These are phyloP conservation scores for Noctua fimbriata DNA, from an alignment of 2,888 invertebrate genomes.

Conservation along the genomic window DNA sequence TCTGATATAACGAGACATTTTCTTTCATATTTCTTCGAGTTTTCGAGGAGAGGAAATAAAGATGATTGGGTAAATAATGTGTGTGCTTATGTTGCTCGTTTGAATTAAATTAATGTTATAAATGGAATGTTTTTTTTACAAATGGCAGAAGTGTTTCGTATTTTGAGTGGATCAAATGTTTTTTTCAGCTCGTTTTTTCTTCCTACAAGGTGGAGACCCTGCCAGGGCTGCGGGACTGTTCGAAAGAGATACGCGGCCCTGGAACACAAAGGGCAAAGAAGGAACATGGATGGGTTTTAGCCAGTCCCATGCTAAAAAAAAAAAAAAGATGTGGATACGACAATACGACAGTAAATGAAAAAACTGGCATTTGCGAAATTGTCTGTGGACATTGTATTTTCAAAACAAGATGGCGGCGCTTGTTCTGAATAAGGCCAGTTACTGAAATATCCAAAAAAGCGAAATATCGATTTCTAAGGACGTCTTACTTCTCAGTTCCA, in stretches of 20 bases:
- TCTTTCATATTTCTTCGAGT: constrained; percentile 34
- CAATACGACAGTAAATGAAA: too few species aligned
- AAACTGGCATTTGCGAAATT: too few species aligned
- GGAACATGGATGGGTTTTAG: too few species aligned
- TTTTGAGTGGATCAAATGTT: not conserved
- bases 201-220: not conserved
- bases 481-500: not conserved
- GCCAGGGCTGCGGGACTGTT: too few species aligned
- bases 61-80: constrained; percentile 41
- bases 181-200: not conserved
- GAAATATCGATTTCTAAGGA: not conserved
- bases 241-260: too few species aligned
- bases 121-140: not conserved
- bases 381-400: not conserved
- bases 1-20: constrained; percentile 25
- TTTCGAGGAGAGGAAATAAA: constrained; percentile 30
- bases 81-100: constrained; percentile 4
- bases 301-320: too few species aligned
- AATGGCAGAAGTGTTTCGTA: not conserved
- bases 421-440: not conserved
- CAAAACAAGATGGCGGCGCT: not conserved
- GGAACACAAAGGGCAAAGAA: too few species aligned
- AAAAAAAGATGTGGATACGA: too few species aligned
- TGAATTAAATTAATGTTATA: constrained; percentile 7
- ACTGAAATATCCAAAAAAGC: not conserved